These are phyloP conservation scores for Pseudomyrmex concolor DNA, from an alignment of 1,140 invertebrate species.

Conservation along the genomic window DNA sequence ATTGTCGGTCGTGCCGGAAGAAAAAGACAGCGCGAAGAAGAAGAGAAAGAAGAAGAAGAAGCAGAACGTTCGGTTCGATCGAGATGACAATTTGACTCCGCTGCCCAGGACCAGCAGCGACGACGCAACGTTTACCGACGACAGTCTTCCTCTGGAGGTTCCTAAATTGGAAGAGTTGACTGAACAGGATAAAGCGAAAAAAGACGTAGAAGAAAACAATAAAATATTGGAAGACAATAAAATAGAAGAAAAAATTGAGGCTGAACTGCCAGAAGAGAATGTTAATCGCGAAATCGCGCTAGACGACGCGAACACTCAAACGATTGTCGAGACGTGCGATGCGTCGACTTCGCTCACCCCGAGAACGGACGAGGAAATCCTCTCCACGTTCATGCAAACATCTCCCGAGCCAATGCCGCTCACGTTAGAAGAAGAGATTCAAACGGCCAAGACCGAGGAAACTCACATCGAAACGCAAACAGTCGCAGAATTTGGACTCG, in stretches of 20 bases:
- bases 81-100: constrained; percentile 76
- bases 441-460: constrained; percentile 17
- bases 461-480: constrained; percentile 83
- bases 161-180: constrained; percentile 5
- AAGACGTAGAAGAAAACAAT: constrained; percentile 34
- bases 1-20: constrained; percentile 80
- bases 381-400: constrained; percentile 71
- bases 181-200: constrained; percentile 7
- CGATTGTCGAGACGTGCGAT: constrained; percentile 78
- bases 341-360: constrained; percentile 72
- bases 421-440: constrained; percentile 12
- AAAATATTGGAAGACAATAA: constrained; percentile 70
- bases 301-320: constrained; percentile 85
- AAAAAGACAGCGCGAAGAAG: constrained; percentile 77
- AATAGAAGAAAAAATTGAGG: constrained; percentile 54
- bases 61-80: constrained; percentile 83
- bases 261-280: too few species aligned
- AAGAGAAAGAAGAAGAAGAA: constrained; percentile 86
- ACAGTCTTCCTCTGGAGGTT: constrained; percentile 59
- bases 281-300: background rate
- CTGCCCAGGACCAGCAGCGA: constrained; percentile 77
- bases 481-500: background rate
- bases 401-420: constrained; percentile 65
- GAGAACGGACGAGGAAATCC: constrained; percentile 71
- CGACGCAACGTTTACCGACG: constrained; percentile 77